Evolutionary conservation across 2,888 invertebrate species (phyloP).

Genomic region (Eupithecia pulchellata): DNA sequence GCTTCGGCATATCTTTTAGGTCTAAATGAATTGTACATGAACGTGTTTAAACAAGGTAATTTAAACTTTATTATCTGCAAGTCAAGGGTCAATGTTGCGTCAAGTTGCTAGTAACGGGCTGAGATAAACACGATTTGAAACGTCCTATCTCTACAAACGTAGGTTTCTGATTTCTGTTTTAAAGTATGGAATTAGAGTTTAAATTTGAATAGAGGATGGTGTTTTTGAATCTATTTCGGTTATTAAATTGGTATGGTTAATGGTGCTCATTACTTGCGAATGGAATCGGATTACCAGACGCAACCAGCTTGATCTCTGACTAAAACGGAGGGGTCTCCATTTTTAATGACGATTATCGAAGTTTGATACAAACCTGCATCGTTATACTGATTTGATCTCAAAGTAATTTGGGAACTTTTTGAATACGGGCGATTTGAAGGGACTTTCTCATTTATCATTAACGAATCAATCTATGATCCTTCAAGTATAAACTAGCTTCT

Average conservation of each 20-base stretch:
- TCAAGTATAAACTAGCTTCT: neutral
- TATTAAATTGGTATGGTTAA: conserved; percentile 61
- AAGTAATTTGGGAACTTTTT: conserved; percentile 25
- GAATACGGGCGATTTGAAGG: conserved; percentile 9
- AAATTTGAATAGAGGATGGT: conserved; percentile 31
- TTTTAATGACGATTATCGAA: conserved; percentile 57
- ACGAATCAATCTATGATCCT: neutral
- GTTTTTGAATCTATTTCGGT: conserved; percentile 45
- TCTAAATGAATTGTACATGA: conserved; percentile 70
- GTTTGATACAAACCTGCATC: conserved; percentile 34
- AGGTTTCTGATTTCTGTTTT: conserved; percentile 12
- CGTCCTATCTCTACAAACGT: conserved; percentile 16
- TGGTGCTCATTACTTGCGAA: conserved; percentile 78
- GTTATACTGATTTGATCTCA: conserved; percentile 27
- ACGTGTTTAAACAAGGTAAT: conserved; percentile 51
- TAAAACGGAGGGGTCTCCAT: conserved; percentile 67
- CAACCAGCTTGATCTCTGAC: conserved; percentile 70
- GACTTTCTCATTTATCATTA: conserved; percentile 24
- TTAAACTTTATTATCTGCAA: conserved; percentile 51
- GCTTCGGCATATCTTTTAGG: conserved; percentile 81
- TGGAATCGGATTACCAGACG: conserved; percentile 76
- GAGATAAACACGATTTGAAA: conserved; percentile 15
- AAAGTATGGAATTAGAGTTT: conserved; percentile 8
- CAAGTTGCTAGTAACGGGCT: conserved; percentile 50
- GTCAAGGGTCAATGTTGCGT: too few species aligned